phyloP scores from a whole-genome alignment of 1,140 invertebrate species.

The Diorhabda elongata region DNA sequence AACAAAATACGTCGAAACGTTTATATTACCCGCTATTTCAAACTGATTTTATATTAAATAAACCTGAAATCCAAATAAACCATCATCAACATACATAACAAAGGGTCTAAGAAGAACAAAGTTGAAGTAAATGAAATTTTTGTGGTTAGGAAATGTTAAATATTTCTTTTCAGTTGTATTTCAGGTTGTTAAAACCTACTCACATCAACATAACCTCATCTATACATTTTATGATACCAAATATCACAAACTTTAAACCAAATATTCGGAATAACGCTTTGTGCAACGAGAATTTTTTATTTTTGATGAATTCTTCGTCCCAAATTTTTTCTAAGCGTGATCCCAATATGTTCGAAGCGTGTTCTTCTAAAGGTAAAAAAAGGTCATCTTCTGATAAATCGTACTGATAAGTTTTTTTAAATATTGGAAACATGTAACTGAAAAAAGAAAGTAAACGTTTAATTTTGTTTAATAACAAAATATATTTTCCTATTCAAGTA shows the following conservation, averaged over 20 bases:
- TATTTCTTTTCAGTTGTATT: background rate
- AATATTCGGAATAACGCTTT: conserved; percentile 31
- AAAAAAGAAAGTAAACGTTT: conserved; percentile 9
- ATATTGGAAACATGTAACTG: conserved; percentile 44
- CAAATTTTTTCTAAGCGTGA: conserved; percentile 54
- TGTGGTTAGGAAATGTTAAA: background rate
- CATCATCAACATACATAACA: no score
- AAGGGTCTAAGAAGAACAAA: no score
- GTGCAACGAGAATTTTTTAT: conserved; percentile 41
- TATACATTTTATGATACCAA: conserved; percentile 25
- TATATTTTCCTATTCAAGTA: no score
- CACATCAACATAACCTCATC: conserved; percentile 36
- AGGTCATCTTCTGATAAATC: conserved; percentile 32
- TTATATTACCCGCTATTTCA: no score
- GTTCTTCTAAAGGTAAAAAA: conserved; percentile 23
- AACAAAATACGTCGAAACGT: no score
- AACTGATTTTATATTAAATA: no score
- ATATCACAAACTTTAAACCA: conserved; percentile 24
- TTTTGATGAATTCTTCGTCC: conserved; percentile 44
- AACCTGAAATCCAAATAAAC: no score
- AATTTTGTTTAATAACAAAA: no score
- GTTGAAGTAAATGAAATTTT: background rate
- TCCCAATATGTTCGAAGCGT: conserved; percentile 47
- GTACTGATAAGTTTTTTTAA: conserved; percentile 26
- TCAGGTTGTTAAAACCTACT: conserved; percentile 4